phyloP scores from a whole-genome alignment of 2,888 invertebrate species.

The Harpalus rubripes region DNA sequence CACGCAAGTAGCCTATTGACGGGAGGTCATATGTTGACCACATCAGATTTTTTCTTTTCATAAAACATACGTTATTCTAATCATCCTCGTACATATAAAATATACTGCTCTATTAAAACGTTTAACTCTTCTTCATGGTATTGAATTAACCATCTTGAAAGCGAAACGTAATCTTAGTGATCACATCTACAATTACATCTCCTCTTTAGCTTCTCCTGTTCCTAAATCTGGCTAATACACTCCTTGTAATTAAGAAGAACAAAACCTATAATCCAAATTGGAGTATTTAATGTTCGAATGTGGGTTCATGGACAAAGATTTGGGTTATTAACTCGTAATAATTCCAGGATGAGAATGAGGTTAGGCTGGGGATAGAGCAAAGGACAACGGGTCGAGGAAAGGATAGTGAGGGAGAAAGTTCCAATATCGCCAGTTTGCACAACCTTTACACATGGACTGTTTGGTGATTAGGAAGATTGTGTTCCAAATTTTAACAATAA shows the following conservation, averaged over 20 bases:
- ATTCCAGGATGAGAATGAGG: conserved; percentile 7
- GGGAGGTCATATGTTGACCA: too few relatives aligned
- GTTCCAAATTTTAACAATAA: neutral
- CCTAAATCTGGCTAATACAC: conserved; percentile 21
- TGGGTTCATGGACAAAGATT: conserved; percentile 35
- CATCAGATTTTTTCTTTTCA: too few relatives aligned
- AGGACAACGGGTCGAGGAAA: neutral
- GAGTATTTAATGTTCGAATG: conserved; percentile 5
- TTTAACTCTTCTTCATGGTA: too few relatives aligned
- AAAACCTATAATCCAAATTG: conserved; percentile 46
- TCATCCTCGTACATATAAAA: too few relatives aligned
- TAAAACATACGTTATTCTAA: too few relatives aligned
- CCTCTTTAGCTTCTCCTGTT: neutral
- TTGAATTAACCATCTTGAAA: too few relatives aligned
- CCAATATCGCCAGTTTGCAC: conserved; percentile 6
- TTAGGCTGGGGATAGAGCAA: neutral
- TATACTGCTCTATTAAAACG: too few relatives aligned
- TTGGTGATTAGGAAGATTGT: neutral
- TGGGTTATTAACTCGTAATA: conserved; percentile 49
- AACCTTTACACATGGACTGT: neutral
- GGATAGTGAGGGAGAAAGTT: conserved; percentile 25
- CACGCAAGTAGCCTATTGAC: too few relatives aligned
- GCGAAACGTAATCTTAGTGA: too few relatives aligned
- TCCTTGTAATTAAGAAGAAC: conserved; percentile 42
- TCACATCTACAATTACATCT: too few relatives aligned